Percentiles rank a stretch among this genome's conserved stretches.
These are phyloP conservation scores for Ophion ventricosus DNA, from an alignment of 2,888 invertebrate species.

Conservation along the genomic window DNA sequence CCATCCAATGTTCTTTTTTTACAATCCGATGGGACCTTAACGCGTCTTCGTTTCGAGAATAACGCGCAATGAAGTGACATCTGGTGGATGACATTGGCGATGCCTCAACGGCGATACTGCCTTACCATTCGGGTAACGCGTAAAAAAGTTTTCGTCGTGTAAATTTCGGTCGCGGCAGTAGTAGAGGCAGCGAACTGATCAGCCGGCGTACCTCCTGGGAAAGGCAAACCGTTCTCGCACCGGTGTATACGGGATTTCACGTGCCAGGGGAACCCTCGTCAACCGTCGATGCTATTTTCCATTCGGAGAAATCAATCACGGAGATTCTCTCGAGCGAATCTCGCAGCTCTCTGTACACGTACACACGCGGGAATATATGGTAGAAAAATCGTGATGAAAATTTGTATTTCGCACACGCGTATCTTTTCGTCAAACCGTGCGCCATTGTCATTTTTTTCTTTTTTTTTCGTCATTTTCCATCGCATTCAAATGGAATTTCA, in stretches of 20 bases:
- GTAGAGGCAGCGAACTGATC: slow-evolving; percentile 63
- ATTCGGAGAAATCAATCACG: slow-evolving; percentile 60
- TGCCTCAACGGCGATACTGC: not conserved
- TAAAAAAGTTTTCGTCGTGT: slow-evolving; percentile 23
- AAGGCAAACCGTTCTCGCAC: slow-evolving; percentile 57
- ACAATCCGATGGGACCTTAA: not conserved
- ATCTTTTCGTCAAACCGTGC: slow-evolving; percentile 22
- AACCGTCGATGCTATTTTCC: slow-evolving; percentile 49
- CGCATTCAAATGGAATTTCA: slow-evolving; percentile 29
- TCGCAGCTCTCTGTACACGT: not conserved
- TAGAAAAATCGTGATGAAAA: slow-evolving; percentile 34
- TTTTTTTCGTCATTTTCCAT: slow-evolving; percentile 40
- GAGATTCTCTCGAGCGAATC: slow-evolving; percentile 42
- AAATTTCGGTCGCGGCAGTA: slow-evolving; percentile 41
- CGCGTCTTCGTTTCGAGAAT: slow-evolving; percentile 7
- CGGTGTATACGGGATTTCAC: slow-evolving; percentile 60
- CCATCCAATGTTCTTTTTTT: no score
- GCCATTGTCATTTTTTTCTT: slow-evolving; percentile 10
- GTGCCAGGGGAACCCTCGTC: slow-evolving; percentile 63
- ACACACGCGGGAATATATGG: not conserved
- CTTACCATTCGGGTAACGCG: not conserved
- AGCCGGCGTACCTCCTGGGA: slow-evolving; percentile 64
- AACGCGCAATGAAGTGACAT: slow-evolving; percentile 42
- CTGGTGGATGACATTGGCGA: slow-evolving; percentile 7
- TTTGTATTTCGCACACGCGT: slow-evolving; percentile 44